Conservation (phyloP, 2,888 invertebrate genomes). For the Minunthozetes semirufus region DNA sequence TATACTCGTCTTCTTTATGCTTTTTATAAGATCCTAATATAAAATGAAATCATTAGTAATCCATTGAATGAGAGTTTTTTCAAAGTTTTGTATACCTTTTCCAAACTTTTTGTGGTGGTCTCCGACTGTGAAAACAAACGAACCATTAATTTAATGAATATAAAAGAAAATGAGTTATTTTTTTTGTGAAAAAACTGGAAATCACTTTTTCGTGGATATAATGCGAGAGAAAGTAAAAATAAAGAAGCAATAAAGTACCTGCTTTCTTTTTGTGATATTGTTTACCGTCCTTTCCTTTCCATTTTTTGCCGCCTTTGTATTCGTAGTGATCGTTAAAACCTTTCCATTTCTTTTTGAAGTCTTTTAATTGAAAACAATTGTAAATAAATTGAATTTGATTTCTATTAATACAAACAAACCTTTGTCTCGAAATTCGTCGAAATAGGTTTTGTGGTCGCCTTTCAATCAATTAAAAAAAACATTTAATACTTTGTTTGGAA, state of each 20-base stretch:
- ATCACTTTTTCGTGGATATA: neutral
- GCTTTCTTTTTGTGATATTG: conserved; percentile 27
- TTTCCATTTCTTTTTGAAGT: conserved; percentile 29
- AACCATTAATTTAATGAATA: neutral
- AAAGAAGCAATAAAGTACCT: neutral
- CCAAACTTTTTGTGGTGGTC: conserved; percentile 25
- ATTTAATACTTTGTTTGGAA: neutral
- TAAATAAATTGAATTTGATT: neutral
- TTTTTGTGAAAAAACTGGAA: neutral
- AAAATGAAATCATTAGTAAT: neutral
- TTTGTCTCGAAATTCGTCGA: conserved; percentile 28
- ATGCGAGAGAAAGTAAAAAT: neutral
- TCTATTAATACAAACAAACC: neutral
- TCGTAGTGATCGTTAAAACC: conserved; percentile 28
- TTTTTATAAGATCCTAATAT: conserved; percentile 17
- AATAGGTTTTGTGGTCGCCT: conserved; percentile 25
- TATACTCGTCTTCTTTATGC: neutral
- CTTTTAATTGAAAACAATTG: neutral
- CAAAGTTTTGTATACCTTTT: neutral
- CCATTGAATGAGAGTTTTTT: neutral
- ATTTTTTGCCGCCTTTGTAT: conserved; percentile 23
- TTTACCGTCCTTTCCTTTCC: conserved; percentile 22
- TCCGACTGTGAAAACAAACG: conserved; percentile 6
- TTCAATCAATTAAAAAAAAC: neutral
- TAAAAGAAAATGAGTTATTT: neutral